Base-by-base conservation (phyloP, 1,140 invertebrate species). In the Papilio xuthus region DNA sequence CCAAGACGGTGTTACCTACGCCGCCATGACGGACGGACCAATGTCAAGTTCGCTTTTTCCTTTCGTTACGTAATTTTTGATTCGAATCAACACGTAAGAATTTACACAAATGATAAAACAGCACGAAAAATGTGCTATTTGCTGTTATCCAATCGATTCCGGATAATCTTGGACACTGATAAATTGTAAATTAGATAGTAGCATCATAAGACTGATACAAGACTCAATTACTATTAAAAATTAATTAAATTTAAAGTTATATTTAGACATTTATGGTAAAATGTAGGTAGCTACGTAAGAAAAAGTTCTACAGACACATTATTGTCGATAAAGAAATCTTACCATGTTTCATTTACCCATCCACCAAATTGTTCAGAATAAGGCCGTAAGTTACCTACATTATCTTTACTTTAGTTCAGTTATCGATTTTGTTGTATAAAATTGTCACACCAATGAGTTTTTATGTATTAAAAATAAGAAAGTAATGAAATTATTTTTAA, bases 21-120 rank as follows among this genome's bases (percentile, higher is more conserved):
- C 72, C 37, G 60, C 60, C 60, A 32, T 67, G 60, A 76, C 32
- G 74, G 74, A 60, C 74, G 41, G 56, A 32, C 53, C 53, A 76
- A 76, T 76, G 74, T 76, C 74, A 76, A 76, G 74, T 76, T 76
- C 74, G 53, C 50, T 63, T 63, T 76, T 76, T 63, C 13, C 74
- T 76, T 76, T 76, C 37, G 26, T 76, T 63, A 56, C 74, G 74
- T 76, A 76, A 76, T 56, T 76, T 76, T 76, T 76, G 37, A 41
- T 76, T 41, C 4, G 20, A 42, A 56, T 23, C 37, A 41, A 76
- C 28, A 60, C 53, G 47, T 75, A 37, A 7, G 32, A 6, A 76
- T 63, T 76, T 63, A 56, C 53, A n/a, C 23, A 63, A 63, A 63
- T 63, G 60, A 63, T 63, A 63, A 63, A 63, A 63, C 12, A 63